phyloP scores from a whole-genome alignment of 2,888 invertebrate species.

The Drosophila aldrichi region DNA sequence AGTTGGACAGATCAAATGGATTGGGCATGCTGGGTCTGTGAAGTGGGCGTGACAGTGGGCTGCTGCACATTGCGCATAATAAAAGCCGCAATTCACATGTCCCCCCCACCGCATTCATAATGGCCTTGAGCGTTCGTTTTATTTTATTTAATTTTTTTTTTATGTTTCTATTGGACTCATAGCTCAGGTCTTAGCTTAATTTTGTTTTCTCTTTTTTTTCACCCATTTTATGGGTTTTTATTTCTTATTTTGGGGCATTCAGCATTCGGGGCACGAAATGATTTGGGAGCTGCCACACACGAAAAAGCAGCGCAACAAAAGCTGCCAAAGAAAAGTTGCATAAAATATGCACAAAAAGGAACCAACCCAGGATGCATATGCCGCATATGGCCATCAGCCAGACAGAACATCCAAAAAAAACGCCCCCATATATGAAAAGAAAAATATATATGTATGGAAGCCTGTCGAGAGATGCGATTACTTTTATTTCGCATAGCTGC shows the following conservation, averaged over 20 bases:
- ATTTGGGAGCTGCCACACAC: slow-evolving; percentile 28
- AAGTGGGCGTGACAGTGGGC: slow-evolving; percentile 14
- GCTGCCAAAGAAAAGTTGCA: slow-evolving; percentile 39
- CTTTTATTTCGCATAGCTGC: slow-evolving; percentile 37
- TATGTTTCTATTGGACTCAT: slow-evolving; percentile 1
- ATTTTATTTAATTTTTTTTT: background rate
- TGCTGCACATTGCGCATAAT: slow-evolving; percentile 34
- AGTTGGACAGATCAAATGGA: slow-evolving; percentile 10
- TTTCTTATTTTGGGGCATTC: slow-evolving; percentile 9
- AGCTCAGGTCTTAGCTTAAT: slow-evolving; percentile 12
- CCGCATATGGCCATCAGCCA: slow-evolving; percentile 34
- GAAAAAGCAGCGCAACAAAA: slow-evolving; percentile 39
- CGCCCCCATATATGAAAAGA: background rate
- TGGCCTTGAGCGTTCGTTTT: slow-evolving; percentile 38
- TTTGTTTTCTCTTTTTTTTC: background rate
- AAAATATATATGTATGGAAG: slow-evolving; percentile 24
- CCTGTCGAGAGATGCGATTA: slow-evolving; percentile 29
- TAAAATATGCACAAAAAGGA: slow-evolving; percentile 51
- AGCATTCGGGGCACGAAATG: slow-evolving; percentile 31
- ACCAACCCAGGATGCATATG: slow-evolving; percentile 47
- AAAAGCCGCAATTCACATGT: slow-evolving; percentile 54
- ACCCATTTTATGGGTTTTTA: slow-evolving; percentile 5
- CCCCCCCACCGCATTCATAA: slow-evolving; percentile 32
- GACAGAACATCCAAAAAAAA: background rate
- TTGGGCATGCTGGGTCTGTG: background rate